Evolutionary conservation across 2,797 vertebrate genomes (phyloP), one percentile per base, ranked within the genome.

Genomic region (Sebastes wilsoni): DNA sequence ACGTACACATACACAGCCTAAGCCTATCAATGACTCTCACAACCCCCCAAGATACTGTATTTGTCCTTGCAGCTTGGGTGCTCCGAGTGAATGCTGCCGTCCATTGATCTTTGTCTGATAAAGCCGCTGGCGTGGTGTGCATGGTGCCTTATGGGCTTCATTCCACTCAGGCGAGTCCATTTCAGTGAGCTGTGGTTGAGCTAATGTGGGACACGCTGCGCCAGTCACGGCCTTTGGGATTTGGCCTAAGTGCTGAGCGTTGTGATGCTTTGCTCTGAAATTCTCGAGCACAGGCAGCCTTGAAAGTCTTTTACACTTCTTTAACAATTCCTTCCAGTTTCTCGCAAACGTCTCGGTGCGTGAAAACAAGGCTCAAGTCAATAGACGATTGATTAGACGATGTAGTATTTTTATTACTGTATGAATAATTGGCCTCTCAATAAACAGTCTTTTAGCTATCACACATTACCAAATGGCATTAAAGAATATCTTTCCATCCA

Each of bases 81-180:
- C 94, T 88, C 93, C 68, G 88, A 93, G 92, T 95, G 94, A 96
- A 95, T 94, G 93, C 93, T 90, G 89, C 89, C 88, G 83, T 93
- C 93, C 94, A 96, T 95, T 95, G 96, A 96, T 96, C 95, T 95
- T 82, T 90, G 94, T 94, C 93, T 95, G 94, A 95, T 95, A 95
- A 95, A 96, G 93, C 94, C 87, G 88, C 91, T 91, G 86, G 91
- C 80, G 83, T 93, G 92, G 94, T 93, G 94, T 94, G 94, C 93
- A 92, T 84, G 93, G 90, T 89, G 92, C 93, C 94, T 95, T 94
- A 91, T 94, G 94, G 91, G 93, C 93, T 95, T 96, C 94, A 96
- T 95, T 95, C 94, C 91, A 92, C 95, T 95, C 94, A 95, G 94
- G 81, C 94, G 92, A 94, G 94, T 94, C 93, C 95, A 95, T 95